These are phyloP conservation scores for Noctua janthe DNA, from an alignment of 2,888 invertebrate genomes.

Conservation along the genomic window DNA sequence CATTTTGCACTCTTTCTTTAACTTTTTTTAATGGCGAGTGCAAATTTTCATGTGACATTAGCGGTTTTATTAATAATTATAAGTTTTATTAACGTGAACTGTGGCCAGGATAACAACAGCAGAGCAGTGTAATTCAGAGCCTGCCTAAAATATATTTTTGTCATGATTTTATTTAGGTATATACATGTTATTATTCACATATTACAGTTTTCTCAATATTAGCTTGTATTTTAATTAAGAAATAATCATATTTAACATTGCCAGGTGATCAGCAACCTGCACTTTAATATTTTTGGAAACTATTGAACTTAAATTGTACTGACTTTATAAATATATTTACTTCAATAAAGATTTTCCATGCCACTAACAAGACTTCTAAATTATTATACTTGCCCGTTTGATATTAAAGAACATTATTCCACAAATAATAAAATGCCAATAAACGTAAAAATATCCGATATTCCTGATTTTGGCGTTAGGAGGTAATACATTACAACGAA, in stretches of 20 bases:
- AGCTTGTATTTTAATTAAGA: conserved; percentile 91
- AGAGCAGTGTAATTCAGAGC: conserved; percentile 89
- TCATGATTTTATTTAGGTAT: conserved; percentile 91
- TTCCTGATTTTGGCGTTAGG: not conserved
- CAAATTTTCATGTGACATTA: conserved; percentile 84
- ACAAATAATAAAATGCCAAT: not conserved
- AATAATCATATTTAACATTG: conserved; percentile 91
- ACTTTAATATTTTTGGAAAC: conserved; percentile 91
- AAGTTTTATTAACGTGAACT: conserved; percentile 88
- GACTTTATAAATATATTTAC: conserved; percentile 91
- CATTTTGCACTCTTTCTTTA: conserved; percentile 77
- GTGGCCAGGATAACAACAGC: conserved; percentile 90
- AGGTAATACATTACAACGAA: not conserved
- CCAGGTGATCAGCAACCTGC: conserved; percentile 91
- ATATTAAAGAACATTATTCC: not conserved
- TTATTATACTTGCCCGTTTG: conserved; percentile 52
- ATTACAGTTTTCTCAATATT: conserved; percentile 91
- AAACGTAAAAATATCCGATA: not conserved
- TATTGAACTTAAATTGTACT: conserved; percentile 92
- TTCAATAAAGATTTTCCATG: conserved; percentile 91
- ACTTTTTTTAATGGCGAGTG: conserved; percentile 77
- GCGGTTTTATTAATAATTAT: conserved; percentile 85
- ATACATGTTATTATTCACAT: conserved; percentile 91
- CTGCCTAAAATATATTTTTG: conserved; percentile 91
- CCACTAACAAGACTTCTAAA: conserved; percentile 81